Evolutionary conservation across 2,113 vertebrate species (phyloP).

Genomic region (Otis tarda): DNA sequence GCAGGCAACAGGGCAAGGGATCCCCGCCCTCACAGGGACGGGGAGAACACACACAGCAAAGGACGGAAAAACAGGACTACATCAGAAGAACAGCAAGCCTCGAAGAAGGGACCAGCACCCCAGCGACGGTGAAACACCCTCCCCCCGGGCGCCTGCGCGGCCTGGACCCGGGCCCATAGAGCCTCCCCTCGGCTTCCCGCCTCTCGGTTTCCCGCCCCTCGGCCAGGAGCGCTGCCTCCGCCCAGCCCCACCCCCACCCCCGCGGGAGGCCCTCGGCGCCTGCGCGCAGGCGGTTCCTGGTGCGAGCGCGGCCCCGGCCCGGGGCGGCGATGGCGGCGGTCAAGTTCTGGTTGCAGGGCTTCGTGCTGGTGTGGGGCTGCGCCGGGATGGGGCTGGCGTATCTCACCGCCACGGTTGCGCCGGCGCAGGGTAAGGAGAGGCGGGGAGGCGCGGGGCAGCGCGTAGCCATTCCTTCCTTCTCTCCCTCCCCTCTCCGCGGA

Average conservation of each 20-base stretch:
- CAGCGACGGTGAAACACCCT: too few relatives aligned
- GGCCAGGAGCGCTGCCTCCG: not conserved
- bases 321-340: not conserved
- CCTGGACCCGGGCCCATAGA: too few relatives aligned
- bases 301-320: not conserved
- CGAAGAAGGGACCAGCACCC: too few relatives aligned
- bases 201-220: too few relatives aligned
- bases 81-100: fast-evolving
- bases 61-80: too few relatives aligned
- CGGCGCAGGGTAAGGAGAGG: not conserved
- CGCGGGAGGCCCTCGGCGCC: not conserved
- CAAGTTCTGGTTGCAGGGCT: not conserved
- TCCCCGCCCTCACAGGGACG: not conserved
- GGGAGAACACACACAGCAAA: fast-evolving
- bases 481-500: too few relatives aligned
- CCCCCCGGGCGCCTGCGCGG: too few relatives aligned
- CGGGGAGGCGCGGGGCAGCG: not conserved
- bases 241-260: too few relatives aligned
- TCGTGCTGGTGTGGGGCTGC: not conserved
- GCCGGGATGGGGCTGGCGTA: not conserved
- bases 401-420: not conserved
- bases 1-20: not conserved
- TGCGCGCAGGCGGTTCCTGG: not conserved
- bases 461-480: too few relatives aligned
- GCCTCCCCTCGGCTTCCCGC: too few relatives aligned